Evolutionary conservation across 2,113 vertebrate species (phyloP).

Genomic region (Takifugu bimaculatus): DNA sequence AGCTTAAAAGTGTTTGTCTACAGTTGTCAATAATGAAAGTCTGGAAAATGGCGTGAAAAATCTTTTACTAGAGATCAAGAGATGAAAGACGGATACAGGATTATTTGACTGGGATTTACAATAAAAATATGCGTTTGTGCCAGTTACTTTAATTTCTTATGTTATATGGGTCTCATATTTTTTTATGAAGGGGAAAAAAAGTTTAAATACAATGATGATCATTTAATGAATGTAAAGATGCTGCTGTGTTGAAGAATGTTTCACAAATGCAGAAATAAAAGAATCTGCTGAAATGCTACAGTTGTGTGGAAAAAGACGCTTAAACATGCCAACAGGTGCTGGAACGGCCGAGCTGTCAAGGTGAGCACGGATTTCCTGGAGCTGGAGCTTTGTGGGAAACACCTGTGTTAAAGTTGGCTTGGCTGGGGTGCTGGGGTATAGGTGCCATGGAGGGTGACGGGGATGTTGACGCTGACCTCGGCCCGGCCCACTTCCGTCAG

Average conservation of each 20-base stretch:
- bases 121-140: neutral
- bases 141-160: neutral
- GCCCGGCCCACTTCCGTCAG: conserved; percentile 90
- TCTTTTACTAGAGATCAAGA: too few relatives aligned
- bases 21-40: too few relatives aligned
- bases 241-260: too few relatives aligned
- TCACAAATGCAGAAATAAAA: too few relatives aligned
- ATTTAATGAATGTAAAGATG: neutral
- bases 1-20: too few relatives aligned
- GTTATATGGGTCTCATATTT: neutral
- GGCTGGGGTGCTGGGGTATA: conserved; percentile 75
- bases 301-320: neutral
- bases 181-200: neutral
- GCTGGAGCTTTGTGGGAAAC: too few relatives aligned
- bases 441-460: conserved; percentile 88
- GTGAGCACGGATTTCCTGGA: too few relatives aligned
- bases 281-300: too few relatives aligned
- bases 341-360: too few relatives aligned
- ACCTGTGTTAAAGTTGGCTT: too few relatives aligned
- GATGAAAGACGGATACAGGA: too few relatives aligned
- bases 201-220: neutral
- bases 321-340: neutral
- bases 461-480: conserved; percentile 85
- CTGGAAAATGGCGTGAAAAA: too few relatives aligned
- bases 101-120: neutral